phyloP scores from a whole-genome alignment of 2,797 vertebrate genomes.

The Aplochiton taeniatus region DNA sequence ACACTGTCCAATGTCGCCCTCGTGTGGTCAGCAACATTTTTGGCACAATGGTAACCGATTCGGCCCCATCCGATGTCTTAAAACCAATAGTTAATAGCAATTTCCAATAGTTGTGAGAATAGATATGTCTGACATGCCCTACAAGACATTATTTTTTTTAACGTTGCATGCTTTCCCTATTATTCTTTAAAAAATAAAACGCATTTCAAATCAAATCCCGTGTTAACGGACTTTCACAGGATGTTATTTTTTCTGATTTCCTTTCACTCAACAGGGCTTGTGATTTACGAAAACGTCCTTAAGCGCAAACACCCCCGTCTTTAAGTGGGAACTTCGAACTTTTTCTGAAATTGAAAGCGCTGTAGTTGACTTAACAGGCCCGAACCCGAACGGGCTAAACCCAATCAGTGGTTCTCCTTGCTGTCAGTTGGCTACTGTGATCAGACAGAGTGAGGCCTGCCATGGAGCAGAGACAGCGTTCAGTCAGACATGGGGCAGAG shows the following conservation, averaged over 20 bases:
- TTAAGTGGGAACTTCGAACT: constrained; percentile 20
- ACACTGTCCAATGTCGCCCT: constrained; percentile 63
- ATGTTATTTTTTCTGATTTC: constrained; percentile 29
- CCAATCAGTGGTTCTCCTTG: background rate
- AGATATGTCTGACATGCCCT: background rate
- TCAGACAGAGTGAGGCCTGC: background rate
- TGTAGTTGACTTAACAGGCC: constrained; percentile 11
- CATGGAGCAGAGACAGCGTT: constrained; percentile 2
- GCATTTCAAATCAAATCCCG: constrained; percentile 17
- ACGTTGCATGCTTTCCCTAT: no score
- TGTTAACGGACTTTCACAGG: constrained; percentile 19
- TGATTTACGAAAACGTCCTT: constrained; percentile 20
- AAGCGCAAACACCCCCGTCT: constrained; percentile 15
- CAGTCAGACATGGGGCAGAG: background rate
- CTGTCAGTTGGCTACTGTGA: background rate
- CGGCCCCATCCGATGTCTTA: no score
- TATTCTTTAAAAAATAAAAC: constrained; percentile 20
- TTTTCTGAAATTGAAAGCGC: constrained; percentile 40
- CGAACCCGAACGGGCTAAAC: constrained; percentile 1
- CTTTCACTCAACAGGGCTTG: background rate
- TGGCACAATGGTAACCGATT: no score
- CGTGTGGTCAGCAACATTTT: constrained; percentile 54
- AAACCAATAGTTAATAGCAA: no score
- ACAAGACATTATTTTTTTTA: constrained; percentile 17
- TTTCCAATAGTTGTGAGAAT: no score